Base-by-base conservation (phyloP, 2,888 invertebrate species). In the Plemyria rubiginata region DNA sequence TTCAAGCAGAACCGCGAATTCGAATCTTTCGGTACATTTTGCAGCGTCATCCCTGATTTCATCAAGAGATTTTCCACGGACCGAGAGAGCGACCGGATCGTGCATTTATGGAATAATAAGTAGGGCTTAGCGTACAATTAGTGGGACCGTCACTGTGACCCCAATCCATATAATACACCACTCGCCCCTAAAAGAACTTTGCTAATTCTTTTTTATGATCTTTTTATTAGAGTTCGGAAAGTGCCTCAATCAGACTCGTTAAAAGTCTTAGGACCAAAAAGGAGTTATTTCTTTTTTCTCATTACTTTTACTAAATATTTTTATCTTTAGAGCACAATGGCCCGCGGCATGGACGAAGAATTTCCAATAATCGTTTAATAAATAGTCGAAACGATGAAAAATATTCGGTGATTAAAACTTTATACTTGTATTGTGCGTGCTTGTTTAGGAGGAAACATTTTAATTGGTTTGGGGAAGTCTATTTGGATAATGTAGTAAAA, bases 191-290 rank as follows among this genome's bases (percentile, higher is more conserved):
- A 70, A 72, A 67, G 72, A 83, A 84, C 78, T 83, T 80, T 72
- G 80, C 77, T 83, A 85, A 84, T 83, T 82, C 80, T 85, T 85
- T 84, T 86, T 87, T 83, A 85, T 86, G 81, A 85, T 81, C 84
- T 83, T 87, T 88, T 88, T 86, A 88, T 86, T 87, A 81, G 83
- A 88, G 81, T 88, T 88, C 79, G 82, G 75, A 81, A 87, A 86
- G 82, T 79, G 83, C 80, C 86, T 84, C 81, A 86, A 85, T 84
- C 80, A 78, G 79, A 71, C 83, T 87, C 87, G 85, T 90, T 88
- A 88, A 87, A 88, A 88, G 80, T 87, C 86, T 81, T 80, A 77
- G 80, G 80, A 77, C 78, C 78, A 79, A 78, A 82, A 83, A 82
- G 80, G 79, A 85, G 80, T 81, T 79, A 70, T 75, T 79, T 82